A percentile compares a stretch with the other conserved stretches of the same genome.
Evolutionary conservation across 1,140 invertebrate genomes (phyloP).

Genomic region (Spodoptera litura): DNA sequence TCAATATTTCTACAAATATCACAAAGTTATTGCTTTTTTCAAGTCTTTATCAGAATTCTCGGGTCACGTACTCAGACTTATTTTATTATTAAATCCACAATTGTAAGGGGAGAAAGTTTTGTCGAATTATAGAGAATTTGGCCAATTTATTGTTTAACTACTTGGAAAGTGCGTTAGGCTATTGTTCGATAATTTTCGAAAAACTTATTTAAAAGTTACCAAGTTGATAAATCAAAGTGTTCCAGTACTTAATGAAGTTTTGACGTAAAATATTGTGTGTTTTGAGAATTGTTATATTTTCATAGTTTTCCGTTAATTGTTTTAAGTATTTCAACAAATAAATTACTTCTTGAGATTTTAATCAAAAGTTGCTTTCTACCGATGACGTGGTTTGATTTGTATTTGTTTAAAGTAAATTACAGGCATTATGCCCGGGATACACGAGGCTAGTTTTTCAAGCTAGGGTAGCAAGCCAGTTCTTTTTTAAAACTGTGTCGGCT

Average conservation of each 20-base stretch:
- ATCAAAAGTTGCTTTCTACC: too few species aligned
- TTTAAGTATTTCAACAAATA: too few species aligned
- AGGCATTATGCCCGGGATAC: too few species aligned
- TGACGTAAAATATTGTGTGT: not conserved
- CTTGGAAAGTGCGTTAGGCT: constrained; percentile 20
- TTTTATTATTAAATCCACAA: constrained; percentile 30
- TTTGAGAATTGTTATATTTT: not conserved
- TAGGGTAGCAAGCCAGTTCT: too few species aligned
- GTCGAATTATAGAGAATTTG: constrained; percentile 17
- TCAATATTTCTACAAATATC: too few species aligned
- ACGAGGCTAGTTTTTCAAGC: too few species aligned
- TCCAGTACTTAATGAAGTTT: not conserved
- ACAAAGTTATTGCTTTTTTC: not conserved
- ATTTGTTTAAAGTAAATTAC: too few species aligned
- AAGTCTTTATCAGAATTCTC: not conserved
- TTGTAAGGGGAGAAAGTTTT: constrained; percentile 13
- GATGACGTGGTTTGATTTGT: too few species aligned
- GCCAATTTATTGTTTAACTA: constrained; percentile 31
- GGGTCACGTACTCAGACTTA: constrained; percentile 1
- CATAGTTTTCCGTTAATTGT: not conserved
- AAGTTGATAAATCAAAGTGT: constrained; percentile 11
- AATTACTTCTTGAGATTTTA: too few species aligned
- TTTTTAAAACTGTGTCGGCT: too few species aligned
- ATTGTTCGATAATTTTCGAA: constrained; percentile 23
- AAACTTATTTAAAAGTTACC: constrained; percentile 18